Conservation (phyloP, 2,888 invertebrate genomes). For the Sepiola atlantica region DNA sequence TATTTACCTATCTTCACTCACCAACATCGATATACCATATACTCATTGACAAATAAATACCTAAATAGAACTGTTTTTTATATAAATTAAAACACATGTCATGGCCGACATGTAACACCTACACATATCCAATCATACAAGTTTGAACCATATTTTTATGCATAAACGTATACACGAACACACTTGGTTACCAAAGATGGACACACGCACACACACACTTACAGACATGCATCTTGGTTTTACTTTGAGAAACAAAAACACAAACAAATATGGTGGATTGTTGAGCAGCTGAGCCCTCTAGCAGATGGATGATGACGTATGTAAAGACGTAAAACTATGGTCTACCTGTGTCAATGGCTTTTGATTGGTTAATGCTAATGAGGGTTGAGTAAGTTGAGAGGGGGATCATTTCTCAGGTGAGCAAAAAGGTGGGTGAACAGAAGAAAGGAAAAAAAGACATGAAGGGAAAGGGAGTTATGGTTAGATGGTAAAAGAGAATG, state of each 20-base stretch:
- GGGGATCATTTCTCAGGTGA: neutral
- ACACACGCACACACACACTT: neutral
- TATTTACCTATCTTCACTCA: no score
- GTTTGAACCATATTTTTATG: no score
- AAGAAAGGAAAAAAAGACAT: neutral
- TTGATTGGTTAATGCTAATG: neutral
- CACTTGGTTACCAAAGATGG: neutral
- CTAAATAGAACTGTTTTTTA: no score
- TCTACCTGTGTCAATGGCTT: neutral
- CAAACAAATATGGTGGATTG: neutral
- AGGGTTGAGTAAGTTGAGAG: neutral
- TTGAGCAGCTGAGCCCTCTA: neutral
- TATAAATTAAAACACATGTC: no score
- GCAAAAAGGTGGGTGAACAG: neutral
- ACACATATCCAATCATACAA: no score
- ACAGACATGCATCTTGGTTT: neutral
- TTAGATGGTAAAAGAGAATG: neutral
- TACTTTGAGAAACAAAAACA: neutral
- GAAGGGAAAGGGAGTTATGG: neutral
- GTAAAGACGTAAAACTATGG: slow-evolving; percentile 4
- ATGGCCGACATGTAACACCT: no score
- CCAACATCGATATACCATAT: no score
- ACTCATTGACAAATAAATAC: no score
- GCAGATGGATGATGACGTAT: neutral
- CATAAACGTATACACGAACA: no score